Percentiles rank a stretch among this genome's conserved stretches.
Conservation (phyloP, 2,888 invertebrate genomes). For the Listrodromus nycthemerus region DNA sequence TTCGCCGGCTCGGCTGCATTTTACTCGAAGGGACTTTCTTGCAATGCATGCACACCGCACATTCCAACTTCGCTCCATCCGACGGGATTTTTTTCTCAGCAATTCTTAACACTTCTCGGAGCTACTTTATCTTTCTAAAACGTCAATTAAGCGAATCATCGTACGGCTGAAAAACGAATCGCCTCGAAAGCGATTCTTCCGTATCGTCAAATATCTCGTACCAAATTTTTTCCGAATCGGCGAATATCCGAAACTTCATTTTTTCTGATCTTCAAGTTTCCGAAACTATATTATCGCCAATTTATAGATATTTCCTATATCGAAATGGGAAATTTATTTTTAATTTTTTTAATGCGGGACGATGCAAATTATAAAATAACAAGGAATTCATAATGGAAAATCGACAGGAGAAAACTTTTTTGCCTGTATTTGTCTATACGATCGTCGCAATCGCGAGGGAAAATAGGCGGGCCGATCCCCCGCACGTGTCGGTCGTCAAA, state of each 20-base stretch:
- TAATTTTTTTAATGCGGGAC: background rate
- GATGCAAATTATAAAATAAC: slow-evolving; percentile 2
- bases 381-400: background rate
- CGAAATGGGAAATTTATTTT: background rate
- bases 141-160: background rate
- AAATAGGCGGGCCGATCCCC: slow-evolving; percentile 36
- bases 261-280: no score
- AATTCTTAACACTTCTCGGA: background rate
- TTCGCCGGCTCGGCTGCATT: slow-evolving; percentile 72
- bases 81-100: background rate
- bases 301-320: background rate
- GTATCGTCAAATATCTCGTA: no score
- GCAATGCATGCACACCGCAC: slow-evolving; percentile 3
- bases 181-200: no score
- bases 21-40: slow-evolving; percentile 34
- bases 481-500: slow-evolving; percentile 70
- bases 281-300: no score
- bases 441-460: slow-evolving; percentile 21
- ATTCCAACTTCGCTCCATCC: background rate
- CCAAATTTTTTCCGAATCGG: no score
- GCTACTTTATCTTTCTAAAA: background rate
- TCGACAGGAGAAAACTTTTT: slow-evolving; percentile 20
- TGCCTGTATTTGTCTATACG: slow-evolving; percentile 12
- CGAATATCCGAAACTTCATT: no score
- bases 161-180: no score